A percentile compares a stretch with the other conserved stretches of the same genome.
These are phyloP conservation scores for Menidia beryllina DNA, from an alignment of 2,113 vertebrate species.

Conservation along the genomic window DNA sequence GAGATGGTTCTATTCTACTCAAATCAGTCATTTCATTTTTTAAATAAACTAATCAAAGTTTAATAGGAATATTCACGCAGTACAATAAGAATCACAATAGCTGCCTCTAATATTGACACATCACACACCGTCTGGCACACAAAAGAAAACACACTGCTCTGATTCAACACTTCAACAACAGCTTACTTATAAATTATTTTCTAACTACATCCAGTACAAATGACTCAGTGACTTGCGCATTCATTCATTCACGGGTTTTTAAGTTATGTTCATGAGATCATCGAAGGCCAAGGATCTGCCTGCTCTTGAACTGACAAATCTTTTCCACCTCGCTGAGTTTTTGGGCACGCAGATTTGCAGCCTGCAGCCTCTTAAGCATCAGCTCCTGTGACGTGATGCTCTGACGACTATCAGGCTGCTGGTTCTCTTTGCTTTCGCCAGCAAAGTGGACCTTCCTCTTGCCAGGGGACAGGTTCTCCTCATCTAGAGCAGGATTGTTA, in stretches of 20 bases:
- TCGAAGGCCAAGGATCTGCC: slow-evolving; percentile 90
- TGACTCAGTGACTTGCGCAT: slow-evolving; percentile 8
- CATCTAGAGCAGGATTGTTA: slow-evolving; percentile 66
- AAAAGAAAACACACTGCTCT: not conserved
- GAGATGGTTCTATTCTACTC: slow-evolving; percentile 6
- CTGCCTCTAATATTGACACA: slow-evolving; percentile 12
- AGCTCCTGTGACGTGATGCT: slow-evolving; percentile 75
- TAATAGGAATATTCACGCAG: slow-evolving; percentile 11
- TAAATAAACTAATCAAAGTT: slow-evolving; percentile 1
- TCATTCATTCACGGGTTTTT: not conserved
- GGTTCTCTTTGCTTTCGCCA: slow-evolving; percentile 86
- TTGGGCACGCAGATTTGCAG: slow-evolving; percentile 83
- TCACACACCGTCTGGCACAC: not conserved
- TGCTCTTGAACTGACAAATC: slow-evolving; percentile 86
- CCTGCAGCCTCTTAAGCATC: slow-evolving; percentile 84
- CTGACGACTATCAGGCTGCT: slow-evolving; percentile 31
- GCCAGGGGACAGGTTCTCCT: slow-evolving; percentile 74
- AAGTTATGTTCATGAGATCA: slow-evolving; percentile 47
- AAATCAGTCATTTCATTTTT: not conserved
- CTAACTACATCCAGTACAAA: slow-evolving; percentile 34
- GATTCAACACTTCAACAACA: slow-evolving; percentile 4
- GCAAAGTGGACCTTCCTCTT: slow-evolving; percentile 91
- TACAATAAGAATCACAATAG: slow-evolving; percentile 6
- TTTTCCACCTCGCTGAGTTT: slow-evolving; percentile 85
- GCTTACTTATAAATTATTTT: slow-evolving; percentile 36